These are phyloP conservation scores for Aegotheles bennettii DNA, from an alignment of 2,113 vertebrate species.

Conservation along the genomic window DNA sequence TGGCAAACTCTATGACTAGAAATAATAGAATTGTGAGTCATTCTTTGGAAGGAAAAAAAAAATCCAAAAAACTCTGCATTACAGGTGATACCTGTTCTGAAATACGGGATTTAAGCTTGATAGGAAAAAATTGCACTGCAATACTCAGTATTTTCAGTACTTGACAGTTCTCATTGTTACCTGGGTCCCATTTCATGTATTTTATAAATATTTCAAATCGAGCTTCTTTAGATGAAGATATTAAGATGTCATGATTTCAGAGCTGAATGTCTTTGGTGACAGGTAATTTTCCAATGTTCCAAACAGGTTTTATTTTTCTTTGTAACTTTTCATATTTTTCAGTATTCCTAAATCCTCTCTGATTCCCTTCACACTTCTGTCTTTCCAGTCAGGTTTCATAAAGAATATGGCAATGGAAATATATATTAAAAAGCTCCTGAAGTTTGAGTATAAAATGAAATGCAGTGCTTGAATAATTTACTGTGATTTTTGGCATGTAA, in stretches of 20 bases:
- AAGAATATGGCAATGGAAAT: not conserved
- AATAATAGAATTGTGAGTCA: not conserved
- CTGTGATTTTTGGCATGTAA: not conserved
- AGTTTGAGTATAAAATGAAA: not conserved
- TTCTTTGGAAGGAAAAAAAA: not conserved
- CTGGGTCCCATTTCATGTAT: not conserved
- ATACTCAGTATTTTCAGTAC: not conserved
- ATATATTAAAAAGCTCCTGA: not conserved
- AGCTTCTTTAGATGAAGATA: not conserved
- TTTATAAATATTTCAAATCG: constrained; percentile 42
- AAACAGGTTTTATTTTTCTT: not conserved
- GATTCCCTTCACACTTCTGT: not conserved
- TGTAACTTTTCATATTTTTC: not conserved
- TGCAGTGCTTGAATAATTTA: not conserved
- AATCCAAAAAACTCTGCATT: not conserved
- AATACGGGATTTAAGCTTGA: not conserved
- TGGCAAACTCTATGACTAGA: not conserved
- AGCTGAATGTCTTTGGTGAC: constrained; percentile 17
- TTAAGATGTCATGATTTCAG: not conserved
- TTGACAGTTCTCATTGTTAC: constrained; percentile 2
- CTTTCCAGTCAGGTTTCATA: not conserved
- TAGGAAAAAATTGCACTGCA: not conserved
- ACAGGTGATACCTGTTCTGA: not conserved
- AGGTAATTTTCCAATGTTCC: not conserved
- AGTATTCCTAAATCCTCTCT: not conserved